Conservation (phyloP, 2,797 vertebrate genomes). For the Falco novaeseelandiae region DNA sequence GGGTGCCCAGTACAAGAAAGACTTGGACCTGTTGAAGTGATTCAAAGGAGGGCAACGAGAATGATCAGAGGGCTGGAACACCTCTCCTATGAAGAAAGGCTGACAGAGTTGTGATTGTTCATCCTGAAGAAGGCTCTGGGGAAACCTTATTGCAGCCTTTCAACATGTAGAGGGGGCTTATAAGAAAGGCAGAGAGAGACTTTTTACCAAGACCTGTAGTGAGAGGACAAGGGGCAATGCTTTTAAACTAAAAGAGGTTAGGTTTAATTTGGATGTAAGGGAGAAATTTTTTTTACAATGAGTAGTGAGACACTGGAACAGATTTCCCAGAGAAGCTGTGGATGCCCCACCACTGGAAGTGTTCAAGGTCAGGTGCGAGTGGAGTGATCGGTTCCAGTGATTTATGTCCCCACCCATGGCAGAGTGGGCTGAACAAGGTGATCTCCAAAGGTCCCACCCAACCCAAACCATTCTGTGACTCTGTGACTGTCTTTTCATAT, state of each 20-base stretch:
- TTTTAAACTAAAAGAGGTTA: not conserved
- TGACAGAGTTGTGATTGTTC: not conserved
- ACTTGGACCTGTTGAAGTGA: rapidly evolving
- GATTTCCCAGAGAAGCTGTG: not conserved
- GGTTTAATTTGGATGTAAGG: not conserved
- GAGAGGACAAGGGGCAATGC: not conserved
- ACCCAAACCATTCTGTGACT: not conserved
- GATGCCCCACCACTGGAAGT: not conserved
- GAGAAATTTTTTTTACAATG: not conserved
- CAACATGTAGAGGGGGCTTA: not conserved
- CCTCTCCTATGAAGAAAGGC: not conserved
- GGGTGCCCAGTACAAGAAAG: not conserved
- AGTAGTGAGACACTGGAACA: not conserved
- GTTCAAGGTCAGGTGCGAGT: not conserved
- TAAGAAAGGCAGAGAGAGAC: not conserved
- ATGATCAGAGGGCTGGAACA: not conserved
- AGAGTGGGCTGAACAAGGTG: not conserved
- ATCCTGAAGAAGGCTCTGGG: not conserved
- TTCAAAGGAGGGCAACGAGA: not conserved
- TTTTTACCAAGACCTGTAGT: not conserved
- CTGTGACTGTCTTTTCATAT: not conserved
- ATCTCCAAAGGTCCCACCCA: not conserved
- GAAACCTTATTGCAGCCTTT: not conserved
- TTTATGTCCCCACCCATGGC: not conserved
- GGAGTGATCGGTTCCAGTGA: not conserved